Evolutionary conservation across 2,888 invertebrate species (phyloP).

Genomic region (Hedychridium roseum): DNA sequence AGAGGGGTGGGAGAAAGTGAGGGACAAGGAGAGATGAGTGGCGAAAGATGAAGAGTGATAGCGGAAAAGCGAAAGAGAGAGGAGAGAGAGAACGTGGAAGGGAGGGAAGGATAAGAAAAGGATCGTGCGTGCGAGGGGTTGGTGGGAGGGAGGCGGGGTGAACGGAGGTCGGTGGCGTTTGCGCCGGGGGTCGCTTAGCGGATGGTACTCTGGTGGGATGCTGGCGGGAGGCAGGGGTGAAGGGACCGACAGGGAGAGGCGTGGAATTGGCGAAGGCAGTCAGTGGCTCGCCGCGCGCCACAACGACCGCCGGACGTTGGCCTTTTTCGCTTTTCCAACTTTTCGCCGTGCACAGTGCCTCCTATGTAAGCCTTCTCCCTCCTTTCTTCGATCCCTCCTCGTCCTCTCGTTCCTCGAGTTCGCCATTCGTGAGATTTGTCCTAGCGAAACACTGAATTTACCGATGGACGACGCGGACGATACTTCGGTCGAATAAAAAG

Average conservation of each 20-base stretch:
- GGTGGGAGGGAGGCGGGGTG: constrained; percentile 1
- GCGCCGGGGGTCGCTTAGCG: constrained; percentile 54
- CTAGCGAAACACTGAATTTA: too few species aligned
- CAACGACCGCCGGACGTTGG: constrained; percentile 44
- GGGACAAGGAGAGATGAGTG: constrained; percentile 7
- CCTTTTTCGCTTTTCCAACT: constrained; percentile 36
- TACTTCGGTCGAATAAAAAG: too few species aligned
- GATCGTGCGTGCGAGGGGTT: too few species aligned
- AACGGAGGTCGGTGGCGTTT: constrained; percentile 47
- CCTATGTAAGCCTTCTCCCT: constrained; percentile 8
- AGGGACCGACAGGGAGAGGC: constrained; percentile 43
- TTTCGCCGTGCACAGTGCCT: constrained; percentile 19
- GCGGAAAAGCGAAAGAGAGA: constrained; percentile 2
- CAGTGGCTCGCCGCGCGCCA: constrained; percentile 61
- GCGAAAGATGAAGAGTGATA: constrained; percentile 3
- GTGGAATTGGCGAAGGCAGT: constrained; percentile 55
- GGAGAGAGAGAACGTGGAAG: constrained; percentile 4
- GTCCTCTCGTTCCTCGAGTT: too few species aligned
- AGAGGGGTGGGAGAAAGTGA: not conserved
- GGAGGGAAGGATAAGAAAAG: too few species aligned
- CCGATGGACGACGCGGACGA: too few species aligned
- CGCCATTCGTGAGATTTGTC: too few species aligned
- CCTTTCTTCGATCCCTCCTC: not conserved
- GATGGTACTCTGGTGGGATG: constrained; percentile 39
- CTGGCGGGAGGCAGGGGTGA: constrained; percentile 36